Percentiles rank a stretch among this genome's conserved stretches.
phyloP scores from a whole-genome alignment of 2,888 invertebrate genomes.

The Cancer borealis region DNA sequence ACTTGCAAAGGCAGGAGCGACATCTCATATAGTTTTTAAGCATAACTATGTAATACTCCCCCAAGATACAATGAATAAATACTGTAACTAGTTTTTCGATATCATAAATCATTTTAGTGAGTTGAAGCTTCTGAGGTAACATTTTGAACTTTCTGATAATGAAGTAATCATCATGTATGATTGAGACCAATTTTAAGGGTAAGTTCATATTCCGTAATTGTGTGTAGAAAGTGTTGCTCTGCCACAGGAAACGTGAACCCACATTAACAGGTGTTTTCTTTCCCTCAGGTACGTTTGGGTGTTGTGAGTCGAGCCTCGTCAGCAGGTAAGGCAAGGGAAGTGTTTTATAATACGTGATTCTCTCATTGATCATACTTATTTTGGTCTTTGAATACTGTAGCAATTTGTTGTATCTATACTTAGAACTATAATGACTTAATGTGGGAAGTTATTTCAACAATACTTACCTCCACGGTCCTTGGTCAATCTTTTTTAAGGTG shows the following conservation, averaged over 20 bases:
- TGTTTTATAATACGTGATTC: not conserved
- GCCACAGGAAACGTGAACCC: not conserved
- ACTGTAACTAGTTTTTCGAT: not conserved
- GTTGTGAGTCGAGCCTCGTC: not conserved
- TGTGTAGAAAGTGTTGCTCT: not conserved
- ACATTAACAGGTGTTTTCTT: not conserved
- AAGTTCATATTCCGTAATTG: not conserved
- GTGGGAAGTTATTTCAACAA: not conserved
- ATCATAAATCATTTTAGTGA: not conserved
- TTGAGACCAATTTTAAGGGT: not conserved
- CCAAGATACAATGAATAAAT: not conserved
- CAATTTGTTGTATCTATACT: not conserved
- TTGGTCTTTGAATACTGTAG: not conserved
- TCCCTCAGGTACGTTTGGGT: not conserved
- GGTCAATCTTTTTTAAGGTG: not conserved
- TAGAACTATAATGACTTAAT: not conserved
- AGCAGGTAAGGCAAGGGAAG: not conserved
- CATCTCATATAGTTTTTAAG: not conserved
- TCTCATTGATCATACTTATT: not conserved
- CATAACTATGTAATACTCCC: not conserved
- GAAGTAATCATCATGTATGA: not conserved
- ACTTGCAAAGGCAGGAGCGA: not conserved
- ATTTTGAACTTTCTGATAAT: not conserved
- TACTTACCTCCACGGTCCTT: not conserved
- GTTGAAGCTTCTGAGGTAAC: not conserved